Percentiles rank a stretch among this genome's conserved stretches.
Evolutionary conservation across 2,888 invertebrate genomes (phyloP).

Genomic region (Ceraclea dissimilis): DNA sequence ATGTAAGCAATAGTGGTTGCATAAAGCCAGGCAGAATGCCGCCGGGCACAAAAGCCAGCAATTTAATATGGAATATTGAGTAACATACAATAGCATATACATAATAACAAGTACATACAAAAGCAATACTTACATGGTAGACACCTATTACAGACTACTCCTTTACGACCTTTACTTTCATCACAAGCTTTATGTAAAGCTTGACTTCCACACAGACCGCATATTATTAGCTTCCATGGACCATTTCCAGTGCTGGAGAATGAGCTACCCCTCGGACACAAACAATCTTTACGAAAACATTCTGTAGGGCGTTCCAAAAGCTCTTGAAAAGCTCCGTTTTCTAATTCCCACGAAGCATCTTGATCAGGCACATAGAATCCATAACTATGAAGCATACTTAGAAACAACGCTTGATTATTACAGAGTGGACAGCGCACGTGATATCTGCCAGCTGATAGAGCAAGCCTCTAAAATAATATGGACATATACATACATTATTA

Average conservation of each 20-base stretch:
- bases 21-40: no score
- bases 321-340: constrained; percentile 64
- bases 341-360: constrained; percentile 78
- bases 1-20: no score
- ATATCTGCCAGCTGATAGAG: constrained; percentile 64
- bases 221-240: constrained; percentile 12
- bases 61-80: no score
- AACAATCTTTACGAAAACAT: constrained; percentile 56
- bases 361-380: constrained; percentile 77
- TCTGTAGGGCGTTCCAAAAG: constrained; percentile 52
- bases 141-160: not conserved
- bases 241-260: constrained; percentile 35
- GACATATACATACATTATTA: not conserved
- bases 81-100: no score
- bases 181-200: constrained; percentile 15
- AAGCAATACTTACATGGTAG: not conserved
- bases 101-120: no score
- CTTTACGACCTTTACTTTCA: not conserved
- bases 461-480: constrained; percentile 51
- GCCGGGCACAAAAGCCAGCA: no score
- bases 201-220: constrained; percentile 16
- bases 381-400: constrained; percentile 50
- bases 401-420: constrained; percentile 61
- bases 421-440: constrained; percentile 80
- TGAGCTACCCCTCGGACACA: constrained; percentile 50